Percentiles rank a stretch among this genome's conserved stretches.
Conservation (phyloP, 2,113 vertebrate genomes). For the Nycticorax nycticorax region DNA sequence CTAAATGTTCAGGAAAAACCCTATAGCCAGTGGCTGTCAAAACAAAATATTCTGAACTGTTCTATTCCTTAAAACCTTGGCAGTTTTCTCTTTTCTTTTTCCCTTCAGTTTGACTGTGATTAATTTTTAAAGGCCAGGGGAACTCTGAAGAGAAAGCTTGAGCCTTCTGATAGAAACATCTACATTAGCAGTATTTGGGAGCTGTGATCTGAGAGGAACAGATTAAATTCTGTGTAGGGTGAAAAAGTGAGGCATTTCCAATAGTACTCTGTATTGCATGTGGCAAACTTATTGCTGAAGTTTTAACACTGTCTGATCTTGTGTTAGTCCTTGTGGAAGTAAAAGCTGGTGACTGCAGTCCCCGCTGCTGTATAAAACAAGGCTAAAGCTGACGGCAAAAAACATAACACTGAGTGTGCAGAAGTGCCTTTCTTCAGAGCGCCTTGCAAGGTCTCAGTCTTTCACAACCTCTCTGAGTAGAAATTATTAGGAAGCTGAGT, state of each 20-base stretch:
- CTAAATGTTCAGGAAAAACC: neutral
- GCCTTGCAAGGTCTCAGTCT: neutral
- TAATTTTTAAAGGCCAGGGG: slow-evolving; percentile 14
- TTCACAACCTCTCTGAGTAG: neutral
- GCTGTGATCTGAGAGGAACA: neutral
- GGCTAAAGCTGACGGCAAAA: neutral
- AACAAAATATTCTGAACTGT: neutral
- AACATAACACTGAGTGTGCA: neutral
- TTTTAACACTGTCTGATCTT: neutral
- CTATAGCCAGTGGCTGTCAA: neutral
- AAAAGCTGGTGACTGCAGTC: neutral
- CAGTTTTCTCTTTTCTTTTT: rapidly evolving
- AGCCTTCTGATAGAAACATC: neutral
- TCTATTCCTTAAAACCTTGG: neutral
- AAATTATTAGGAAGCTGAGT: neutral
- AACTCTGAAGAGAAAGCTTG: neutral
- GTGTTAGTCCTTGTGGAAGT: neutral
- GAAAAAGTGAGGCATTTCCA: neutral
- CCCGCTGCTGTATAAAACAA: neutral
- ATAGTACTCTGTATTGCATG: neutral
- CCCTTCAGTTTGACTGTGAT: neutral
- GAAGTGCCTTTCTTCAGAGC: neutral
- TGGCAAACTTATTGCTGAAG: neutral
- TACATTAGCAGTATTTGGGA: neutral
- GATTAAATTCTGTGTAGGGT: neutral